Base-by-base conservation (phyloP, 2,888 invertebrate species). In the Acanthoscelides obtectus region DNA sequence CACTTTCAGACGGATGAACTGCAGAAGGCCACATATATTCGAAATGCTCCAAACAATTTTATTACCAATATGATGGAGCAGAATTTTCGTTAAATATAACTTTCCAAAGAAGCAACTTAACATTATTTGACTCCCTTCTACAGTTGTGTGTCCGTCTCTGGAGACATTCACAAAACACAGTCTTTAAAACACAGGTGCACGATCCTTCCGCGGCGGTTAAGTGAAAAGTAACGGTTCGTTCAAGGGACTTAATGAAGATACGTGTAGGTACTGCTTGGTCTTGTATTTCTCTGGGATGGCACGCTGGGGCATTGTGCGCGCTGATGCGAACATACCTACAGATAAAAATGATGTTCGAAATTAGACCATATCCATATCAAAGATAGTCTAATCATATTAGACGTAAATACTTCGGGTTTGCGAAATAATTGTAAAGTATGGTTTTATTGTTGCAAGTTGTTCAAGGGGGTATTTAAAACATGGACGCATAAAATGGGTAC, bases 241-340 rank as follows among this genome's bases (percentile, higher is more conserved):
- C 0, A 73, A 77, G 5, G 80, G 79, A 22, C 73, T 66, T 27
- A 80, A 69, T 27, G 77, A 76, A 0, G 84, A 81, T 0, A 86
- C 85, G 70, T 83, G 82, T 72, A 84, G 77, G 74, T 80, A 93
- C 90, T 93, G 93, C 83, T 88, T 89, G 77, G 86, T 87, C 85
- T 92, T 94, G 87, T 96, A 98, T 87, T 97, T 98, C 82, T 97
- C 96, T 77, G 91, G 90, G 76, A 97, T 93, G 68, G 97, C 95
- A 83, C 94, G 94, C 83, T 96, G 95, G 64, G 90, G 89, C 78
- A 72, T 70, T 20, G 72, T 74, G 17, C 73, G 72, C 21, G 76
- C 76, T 3, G 64, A 20, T 0, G 22, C 83, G 83, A 94, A 95
- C 19, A 94, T 89, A 79, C 22, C 67, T 67, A 19, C 21, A 22